Evolutionary conservation across 2,113 vertebrate species (phyloP).

Genomic region (Ornithorhynchus anatinus): DNA sequence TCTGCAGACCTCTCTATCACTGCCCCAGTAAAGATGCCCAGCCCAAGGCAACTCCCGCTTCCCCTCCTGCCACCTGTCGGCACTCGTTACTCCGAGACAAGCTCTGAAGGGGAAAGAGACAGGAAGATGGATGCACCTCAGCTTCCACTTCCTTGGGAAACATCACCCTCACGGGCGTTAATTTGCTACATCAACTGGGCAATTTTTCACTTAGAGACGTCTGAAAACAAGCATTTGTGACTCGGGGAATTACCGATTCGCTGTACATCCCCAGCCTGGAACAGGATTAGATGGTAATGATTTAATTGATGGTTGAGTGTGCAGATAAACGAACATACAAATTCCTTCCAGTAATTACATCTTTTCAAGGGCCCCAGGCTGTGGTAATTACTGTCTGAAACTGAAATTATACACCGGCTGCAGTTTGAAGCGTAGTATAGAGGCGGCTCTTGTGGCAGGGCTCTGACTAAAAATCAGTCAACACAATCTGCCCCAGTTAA

Average conservation of each 20-base stretch:
- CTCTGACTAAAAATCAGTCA: conserved; percentile 28
- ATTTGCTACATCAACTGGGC: conserved; percentile 21
- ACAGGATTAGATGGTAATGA: conserved; percentile 68
- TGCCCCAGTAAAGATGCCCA: neutral
- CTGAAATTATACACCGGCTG: conserved; percentile 67
- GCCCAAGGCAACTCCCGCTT: neutral
- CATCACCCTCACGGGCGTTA: neutral
- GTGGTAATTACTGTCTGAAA: conserved; percentile 69
- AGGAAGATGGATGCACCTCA: neutral
- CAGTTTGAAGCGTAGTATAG: conserved; percentile 58
- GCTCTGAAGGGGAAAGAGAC: neutral
- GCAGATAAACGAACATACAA: conserved; percentile 60
- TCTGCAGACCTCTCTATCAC: too few species aligned
- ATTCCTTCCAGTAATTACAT: conserved; percentile 66
- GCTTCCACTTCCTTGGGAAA: neutral
- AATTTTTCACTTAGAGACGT: conserved; percentile 61
- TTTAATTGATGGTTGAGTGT: conserved; percentile 71
- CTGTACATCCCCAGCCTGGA: conserved; percentile 58
- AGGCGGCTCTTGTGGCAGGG: conserved; percentile 10
- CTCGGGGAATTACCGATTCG: conserved; percentile 58
- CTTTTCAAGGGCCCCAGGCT: conserved; percentile 59
- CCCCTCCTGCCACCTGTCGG: neutral
- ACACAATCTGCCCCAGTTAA: too few species aligned
- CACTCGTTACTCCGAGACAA: neutral
- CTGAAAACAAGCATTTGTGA: conserved; percentile 55